These are phyloP conservation scores for Euphydryas editha DNA, from an alignment of 2,888 invertebrate species.

Conservation along the genomic window DNA sequence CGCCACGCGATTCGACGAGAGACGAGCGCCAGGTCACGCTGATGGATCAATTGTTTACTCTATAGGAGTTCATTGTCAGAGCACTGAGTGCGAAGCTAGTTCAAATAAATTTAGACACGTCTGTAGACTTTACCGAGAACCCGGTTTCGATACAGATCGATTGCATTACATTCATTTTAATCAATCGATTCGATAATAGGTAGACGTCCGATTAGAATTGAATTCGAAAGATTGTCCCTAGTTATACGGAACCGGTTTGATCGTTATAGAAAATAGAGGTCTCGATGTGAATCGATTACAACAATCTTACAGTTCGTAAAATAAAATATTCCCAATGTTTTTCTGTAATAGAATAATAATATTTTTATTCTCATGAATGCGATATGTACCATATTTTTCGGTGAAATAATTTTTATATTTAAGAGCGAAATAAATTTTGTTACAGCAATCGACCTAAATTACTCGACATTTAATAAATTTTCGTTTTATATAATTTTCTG, in stretches of 20 bases:
- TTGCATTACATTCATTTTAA: constrained; percentile 47
- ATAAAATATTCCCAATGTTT: too few species aligned
- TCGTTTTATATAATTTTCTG: constrained; percentile 37
- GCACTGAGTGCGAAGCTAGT: constrained; percentile 70
- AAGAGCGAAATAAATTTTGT: constrained; percentile 3
- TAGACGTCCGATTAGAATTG: constrained; percentile 31
- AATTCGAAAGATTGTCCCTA: constrained; percentile 32
- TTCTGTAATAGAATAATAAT: too few species aligned
- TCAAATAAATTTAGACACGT: constrained; percentile 74
- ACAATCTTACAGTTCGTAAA: not conserved
- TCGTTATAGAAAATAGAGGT: constrained; percentile 6
- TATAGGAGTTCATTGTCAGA: constrained; percentile 81
- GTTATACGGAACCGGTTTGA: constrained; percentile 18
- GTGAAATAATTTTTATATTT: not conserved
- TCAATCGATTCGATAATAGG: constrained; percentile 44
- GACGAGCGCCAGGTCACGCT: constrained; percentile 71
- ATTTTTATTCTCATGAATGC: not conserved
- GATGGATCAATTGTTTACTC: constrained; percentile 77
- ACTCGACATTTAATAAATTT: constrained; percentile 44
- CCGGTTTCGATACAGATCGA: constrained; percentile 52
- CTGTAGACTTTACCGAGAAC: constrained; percentile 64
- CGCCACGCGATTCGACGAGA: constrained; percentile 67
- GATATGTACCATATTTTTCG: not conserved
- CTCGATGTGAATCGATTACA: not conserved
- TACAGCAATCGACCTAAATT: constrained; percentile 40